A percentile compares a stretch with the other conserved stretches of the same genome.
Conservation (phyloP, 2,888 invertebrate species). For the Chironomus riparius region DNA sequence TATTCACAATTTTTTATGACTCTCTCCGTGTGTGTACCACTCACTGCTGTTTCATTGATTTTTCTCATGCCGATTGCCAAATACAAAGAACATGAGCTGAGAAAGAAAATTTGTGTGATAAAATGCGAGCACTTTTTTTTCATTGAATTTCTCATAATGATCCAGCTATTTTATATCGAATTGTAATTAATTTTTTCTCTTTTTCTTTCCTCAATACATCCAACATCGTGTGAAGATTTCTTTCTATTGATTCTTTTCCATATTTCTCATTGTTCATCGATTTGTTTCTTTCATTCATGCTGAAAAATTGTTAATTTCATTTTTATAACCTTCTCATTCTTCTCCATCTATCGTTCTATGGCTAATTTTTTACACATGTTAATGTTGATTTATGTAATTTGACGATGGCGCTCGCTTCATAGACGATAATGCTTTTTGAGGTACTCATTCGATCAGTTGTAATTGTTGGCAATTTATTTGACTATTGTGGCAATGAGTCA, state of each 20-base stretch:
- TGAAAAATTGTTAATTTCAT: no score
- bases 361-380: neutral
- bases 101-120: no score
- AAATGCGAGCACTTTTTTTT: no score
- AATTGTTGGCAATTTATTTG: no score
- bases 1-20: neutral
- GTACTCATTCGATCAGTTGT: neutral
- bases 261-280: neutral
- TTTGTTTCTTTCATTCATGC: neutral
- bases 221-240: neutral
- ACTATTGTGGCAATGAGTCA: neutral
- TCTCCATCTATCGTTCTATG: neutral
- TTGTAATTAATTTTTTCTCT: neutral
- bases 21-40: neutral
- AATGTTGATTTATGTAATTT: no score
- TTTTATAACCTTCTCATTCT: no score
- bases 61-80: neutral
- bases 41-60: neutral
- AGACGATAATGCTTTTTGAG: no score
- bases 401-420: no score
- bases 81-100: neutral
- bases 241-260: neutral
- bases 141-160: neutral
- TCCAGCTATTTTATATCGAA: neutral
- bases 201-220: neutral